Percentiles rank a stretch among this genome's conserved stretches.
phyloP scores from a whole-genome alignment of 2,888 invertebrate genomes.

The Hirtodrosophila alboralis region DNA sequence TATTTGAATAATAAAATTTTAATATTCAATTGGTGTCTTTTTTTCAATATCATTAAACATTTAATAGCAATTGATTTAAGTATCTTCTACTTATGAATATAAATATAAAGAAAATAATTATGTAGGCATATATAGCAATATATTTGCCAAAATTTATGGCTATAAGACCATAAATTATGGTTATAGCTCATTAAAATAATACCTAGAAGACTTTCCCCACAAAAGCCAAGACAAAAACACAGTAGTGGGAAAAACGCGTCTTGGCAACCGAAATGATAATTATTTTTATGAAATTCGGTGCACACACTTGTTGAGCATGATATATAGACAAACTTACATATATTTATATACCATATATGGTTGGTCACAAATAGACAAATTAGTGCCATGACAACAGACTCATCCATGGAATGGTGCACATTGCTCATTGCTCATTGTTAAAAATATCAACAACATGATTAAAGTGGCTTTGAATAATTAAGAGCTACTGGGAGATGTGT shows the following conservation, averaged over 20 bases:
- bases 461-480: constrained; percentile 77
- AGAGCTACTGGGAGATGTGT: constrained; percentile 57
- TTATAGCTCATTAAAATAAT: constrained; percentile 21
- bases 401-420: constrained; percentile 33
- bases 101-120: constrained; percentile 14
- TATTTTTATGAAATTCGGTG: constrained; percentile 41
- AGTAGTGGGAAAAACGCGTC: constrained; percentile 37
- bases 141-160: constrained; percentile 38
- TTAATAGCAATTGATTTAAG: not conserved
- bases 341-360: constrained; percentile 10
- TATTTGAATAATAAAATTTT: no score
- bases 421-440: constrained; percentile 66
- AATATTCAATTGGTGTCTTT: no score
- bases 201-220: constrained; percentile 33
- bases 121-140: constrained; percentile 38
- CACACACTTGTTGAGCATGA: constrained; percentile 54
- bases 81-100: no score
- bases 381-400: constrained; percentile 46
- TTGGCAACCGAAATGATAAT: constrained; percentile 50
- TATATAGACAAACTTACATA: not conserved
- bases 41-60: not conserved
- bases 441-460: constrained; percentile 73
- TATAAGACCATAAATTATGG: constrained; percentile 33
- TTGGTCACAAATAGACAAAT: constrained; percentile 57
- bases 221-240: constrained; percentile 5